phyloP scores from a whole-genome alignment of 2,888 invertebrate species.

The Branchipolynoe longqiensis region DNA sequence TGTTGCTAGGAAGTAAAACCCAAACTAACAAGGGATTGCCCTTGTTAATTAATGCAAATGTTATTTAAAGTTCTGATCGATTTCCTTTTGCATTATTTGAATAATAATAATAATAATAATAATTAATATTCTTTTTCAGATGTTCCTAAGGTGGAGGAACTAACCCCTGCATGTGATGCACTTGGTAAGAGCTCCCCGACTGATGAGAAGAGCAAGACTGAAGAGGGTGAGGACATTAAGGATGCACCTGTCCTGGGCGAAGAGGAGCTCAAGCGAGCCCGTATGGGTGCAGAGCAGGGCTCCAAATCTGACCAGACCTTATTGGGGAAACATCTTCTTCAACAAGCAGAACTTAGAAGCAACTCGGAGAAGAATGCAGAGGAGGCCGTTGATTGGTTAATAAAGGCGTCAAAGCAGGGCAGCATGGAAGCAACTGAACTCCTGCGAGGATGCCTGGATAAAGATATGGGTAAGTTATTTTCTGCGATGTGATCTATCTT shows the following conservation, averaged over 20 bases:
- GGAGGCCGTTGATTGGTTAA: slow-evolving; percentile 93
- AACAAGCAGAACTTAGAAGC: slow-evolving; percentile 72
- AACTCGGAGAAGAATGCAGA: slow-evolving; percentile 83
- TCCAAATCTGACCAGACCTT: slow-evolving; percentile 21
- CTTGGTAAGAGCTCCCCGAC: no score
- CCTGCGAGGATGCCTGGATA: slow-evolving; percentile 82
- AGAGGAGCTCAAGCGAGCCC: not conserved
- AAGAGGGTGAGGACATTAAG: no score
- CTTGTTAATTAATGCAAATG: no score
- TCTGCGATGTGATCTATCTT: not conserved
- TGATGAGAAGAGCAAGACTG: no score
- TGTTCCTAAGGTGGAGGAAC: no score
- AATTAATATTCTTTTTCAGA: not conserved
- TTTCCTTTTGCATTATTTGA: not conserved
- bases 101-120: not conserved
- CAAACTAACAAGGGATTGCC: no score
- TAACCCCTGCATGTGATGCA: no score
- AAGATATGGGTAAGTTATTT: slow-evolving; percentile 72
- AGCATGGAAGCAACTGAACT: slow-evolving; percentile 92
- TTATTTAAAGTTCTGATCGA: no score
- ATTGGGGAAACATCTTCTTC: slow-evolving; percentile 71
- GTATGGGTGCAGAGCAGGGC: slow-evolving; percentile 9
- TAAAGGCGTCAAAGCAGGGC: slow-evolving; percentile 96
- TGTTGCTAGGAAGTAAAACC: no score
- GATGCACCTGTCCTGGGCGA: no score